Evolutionary conservation across 2,888 invertebrate genomes (phyloP).

Genomic region (Saturnia pavonia): DNA sequence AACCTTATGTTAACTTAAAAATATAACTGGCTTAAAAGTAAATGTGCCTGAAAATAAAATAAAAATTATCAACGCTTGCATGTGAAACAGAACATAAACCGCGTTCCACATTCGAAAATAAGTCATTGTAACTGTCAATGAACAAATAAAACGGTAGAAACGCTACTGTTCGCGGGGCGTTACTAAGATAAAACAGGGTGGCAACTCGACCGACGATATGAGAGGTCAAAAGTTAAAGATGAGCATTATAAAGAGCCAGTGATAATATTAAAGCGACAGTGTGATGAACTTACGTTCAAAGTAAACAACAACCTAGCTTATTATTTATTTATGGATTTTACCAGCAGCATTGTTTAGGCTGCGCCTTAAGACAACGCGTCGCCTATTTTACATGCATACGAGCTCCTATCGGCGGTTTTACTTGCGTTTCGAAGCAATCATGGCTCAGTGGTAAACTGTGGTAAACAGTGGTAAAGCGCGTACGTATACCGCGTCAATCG

Average conservation of each 20-base stretch:
- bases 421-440: not conserved
- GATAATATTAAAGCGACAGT: constrained; percentile 65
- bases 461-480: too few species aligned
- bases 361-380: constrained; percentile 25
- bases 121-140: constrained; percentile 59
- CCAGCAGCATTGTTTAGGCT: constrained; percentile 39
- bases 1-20: too few species aligned
- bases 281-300: constrained; percentile 65
- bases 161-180: constrained; percentile 55
- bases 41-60: not conserved
- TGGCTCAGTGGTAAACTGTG: not conserved
- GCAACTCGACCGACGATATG: constrained; percentile 65
- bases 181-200: constrained; percentile 65
- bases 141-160: constrained; percentile 59
- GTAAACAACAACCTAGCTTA: constrained; percentile 61
- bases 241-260: constrained; percentile 52
- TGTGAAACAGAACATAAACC: constrained; percentile 25
- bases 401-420: not conserved
- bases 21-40: too few species aligned
- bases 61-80: constrained; percentile 10
- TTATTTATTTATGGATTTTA: constrained; percentile 45
- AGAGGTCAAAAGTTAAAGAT: constrained; percentile 71
- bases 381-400: constrained; percentile 19
- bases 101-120: constrained; percentile 46
- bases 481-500: too few species aligned